A percentile compares a stretch with the other conserved stretches of the same genome.
Conservation (phyloP, 2,113 vertebrate species). For the Uropsilus gracilis region DNA sequence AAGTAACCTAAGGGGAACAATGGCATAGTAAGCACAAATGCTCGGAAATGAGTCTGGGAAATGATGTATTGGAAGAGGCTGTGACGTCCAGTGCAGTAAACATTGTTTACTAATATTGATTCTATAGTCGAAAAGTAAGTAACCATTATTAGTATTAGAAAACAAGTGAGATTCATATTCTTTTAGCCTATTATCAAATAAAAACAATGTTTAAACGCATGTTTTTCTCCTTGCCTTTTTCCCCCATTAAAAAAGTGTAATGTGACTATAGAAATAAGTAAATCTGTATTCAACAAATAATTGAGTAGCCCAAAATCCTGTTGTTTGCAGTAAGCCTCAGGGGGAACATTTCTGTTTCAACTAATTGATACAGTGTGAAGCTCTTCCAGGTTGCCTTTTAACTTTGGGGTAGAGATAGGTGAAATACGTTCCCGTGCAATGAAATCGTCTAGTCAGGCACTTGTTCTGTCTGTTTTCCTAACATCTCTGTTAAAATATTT, state of each 20-base stretch:
- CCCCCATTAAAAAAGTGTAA: background rate
- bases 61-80: background rate
- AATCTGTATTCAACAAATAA: background rate
- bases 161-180: background rate
- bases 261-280: background rate
- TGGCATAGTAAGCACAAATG: background rate
- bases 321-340: background rate
- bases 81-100: background rate
- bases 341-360: background rate
- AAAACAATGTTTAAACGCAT: constrained; percentile 1
- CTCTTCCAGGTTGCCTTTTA: background rate
- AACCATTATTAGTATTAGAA: background rate
- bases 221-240: background rate
- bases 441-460: background rate
- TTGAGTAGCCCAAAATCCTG: background rate
- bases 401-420: background rate
- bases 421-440: background rate
- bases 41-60: background rate
- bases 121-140: background rate
- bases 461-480: background rate
- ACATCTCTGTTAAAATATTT: no score
- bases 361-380: background rate
- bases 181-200: background rate
- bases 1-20: background rate
- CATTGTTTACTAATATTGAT: background rate